Percentiles rank a stretch among this genome's conserved stretches.
Conservation (phyloP, 2,888 invertebrate genomes). For the Spisula subtruncata region DNA sequence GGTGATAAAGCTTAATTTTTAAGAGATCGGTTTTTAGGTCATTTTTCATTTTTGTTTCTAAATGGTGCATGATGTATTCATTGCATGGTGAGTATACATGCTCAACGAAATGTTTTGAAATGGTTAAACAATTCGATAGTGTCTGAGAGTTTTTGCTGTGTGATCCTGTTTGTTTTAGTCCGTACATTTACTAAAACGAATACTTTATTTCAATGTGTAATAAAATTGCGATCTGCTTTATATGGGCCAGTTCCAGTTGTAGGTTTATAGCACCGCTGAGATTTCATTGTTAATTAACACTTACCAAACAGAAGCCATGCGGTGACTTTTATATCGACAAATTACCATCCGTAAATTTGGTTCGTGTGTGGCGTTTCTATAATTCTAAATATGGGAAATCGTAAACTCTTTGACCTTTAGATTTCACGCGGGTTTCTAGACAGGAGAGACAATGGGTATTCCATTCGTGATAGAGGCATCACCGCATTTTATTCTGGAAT, state of each 20-base stretch:
- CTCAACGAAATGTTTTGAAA: too few relatives aligned
- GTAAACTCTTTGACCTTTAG: not conserved
- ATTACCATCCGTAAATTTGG: not conserved
- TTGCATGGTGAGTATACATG: too few relatives aligned
- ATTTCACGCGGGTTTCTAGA: not conserved
- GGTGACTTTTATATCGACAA: not conserved
- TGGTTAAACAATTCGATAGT: too few relatives aligned
- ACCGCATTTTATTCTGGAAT: too few relatives aligned
- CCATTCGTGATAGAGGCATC: too few relatives aligned
- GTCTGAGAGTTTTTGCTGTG: too few relatives aligned
- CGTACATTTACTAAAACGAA: not conserved
- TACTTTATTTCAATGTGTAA: not conserved
- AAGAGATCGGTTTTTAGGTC: too few relatives aligned
- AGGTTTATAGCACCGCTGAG: not conserved
- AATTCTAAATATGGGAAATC: not conserved
- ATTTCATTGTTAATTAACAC: slow-evolving; percentile 11
- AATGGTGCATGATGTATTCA: too few relatives aligned
- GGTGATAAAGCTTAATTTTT: too few relatives aligned
- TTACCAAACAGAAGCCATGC: not conserved
- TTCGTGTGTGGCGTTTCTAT: not conserved
- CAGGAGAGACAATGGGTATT: not conserved
- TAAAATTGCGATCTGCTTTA: not conserved
- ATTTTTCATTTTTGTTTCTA: too few relatives aligned
- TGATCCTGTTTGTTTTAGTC: too few relatives aligned
- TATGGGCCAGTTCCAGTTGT: not conserved